A percentile compares a stretch with the other conserved stretches of the same genome.
Conservation (phyloP, 2,888 invertebrate species). For the Eumerus sabulonum region DNA sequence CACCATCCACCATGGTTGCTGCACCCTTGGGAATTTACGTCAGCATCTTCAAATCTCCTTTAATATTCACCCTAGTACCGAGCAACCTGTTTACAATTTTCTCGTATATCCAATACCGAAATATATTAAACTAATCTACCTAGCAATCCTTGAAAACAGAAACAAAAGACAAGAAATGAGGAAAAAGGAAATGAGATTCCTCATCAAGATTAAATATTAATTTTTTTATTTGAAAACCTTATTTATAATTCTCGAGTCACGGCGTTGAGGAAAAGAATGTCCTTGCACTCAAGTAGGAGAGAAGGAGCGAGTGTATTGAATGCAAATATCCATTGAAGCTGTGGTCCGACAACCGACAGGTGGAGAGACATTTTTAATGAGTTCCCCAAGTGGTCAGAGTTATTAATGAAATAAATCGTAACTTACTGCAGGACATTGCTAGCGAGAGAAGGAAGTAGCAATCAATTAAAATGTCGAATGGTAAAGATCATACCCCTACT, state of each 20-base stretch:
- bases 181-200: slow-evolving; percentile 30
- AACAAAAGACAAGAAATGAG: no score
- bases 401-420: slow-evolving; percentile 59
- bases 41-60: slow-evolving; percentile 34
- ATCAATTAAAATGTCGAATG: slow-evolving; percentile 59
- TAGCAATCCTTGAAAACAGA: slow-evolving; percentile 17
- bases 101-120: slow-evolving; percentile 19
- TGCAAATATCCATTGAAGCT: slow-evolving; percentile 27
- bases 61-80: slow-evolving; percentile 49
- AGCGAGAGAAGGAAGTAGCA: slow-evolving; percentile 30
- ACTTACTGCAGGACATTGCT: background rate
- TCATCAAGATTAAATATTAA: slow-evolving; percentile 61
- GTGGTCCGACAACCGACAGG: background rate
- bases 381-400: slow-evolving; percentile 36
- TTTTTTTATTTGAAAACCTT: slow-evolving; percentile 59
- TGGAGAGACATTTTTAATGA: slow-evolving; percentile 48
- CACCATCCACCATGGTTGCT: slow-evolving; percentile 2
- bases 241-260: slow-evolving; percentile 34
- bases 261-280: slow-evolving; percentile 8
- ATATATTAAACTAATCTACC: slow-evolving; percentile 22
- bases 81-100: slow-evolving; percentile 23
- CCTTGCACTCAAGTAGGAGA: background rate
- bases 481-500: slow-evolving; percentile 39
- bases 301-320: slow-evolving; percentile 47
- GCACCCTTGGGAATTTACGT: slow-evolving; percentile 41